A percentile compares a stretch with the other conserved stretches of the same genome.
Conservation (phyloP, 2,113 vertebrate genomes). For the Salvelinus sp. region DNA sequence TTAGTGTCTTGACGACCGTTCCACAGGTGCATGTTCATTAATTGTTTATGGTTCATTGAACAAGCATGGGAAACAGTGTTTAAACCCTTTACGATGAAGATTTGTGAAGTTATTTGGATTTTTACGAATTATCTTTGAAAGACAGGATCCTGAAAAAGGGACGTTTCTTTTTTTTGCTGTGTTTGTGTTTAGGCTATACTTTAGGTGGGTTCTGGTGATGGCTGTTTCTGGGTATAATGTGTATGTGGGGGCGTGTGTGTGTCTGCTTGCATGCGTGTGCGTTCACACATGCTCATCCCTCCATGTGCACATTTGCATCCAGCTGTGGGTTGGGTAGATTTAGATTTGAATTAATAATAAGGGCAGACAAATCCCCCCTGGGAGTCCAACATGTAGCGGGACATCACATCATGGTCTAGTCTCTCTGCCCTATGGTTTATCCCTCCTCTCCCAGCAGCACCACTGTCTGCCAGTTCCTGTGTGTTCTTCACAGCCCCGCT, state of each 20-base stretch:
- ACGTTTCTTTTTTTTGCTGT: no score
- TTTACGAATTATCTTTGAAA: no score
- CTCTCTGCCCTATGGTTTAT: background rate
- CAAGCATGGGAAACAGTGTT: no score
- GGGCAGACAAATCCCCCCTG: background rate
- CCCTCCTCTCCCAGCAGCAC: background rate
- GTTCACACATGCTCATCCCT: background rate
- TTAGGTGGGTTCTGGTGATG: constrained; percentile 33
- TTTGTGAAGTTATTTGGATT: no score
- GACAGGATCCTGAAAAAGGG: no score
- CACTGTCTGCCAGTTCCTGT: background rate
- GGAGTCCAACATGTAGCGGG: background rate
- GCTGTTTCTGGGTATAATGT: background rate
- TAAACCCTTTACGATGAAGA: no score
- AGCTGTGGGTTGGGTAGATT: background rate
- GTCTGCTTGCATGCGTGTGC: background rate
- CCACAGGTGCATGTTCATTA: no score
- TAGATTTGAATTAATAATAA: background rate
- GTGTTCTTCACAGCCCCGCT: no score
- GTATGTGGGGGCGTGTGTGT: background rate
- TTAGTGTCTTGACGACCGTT: no score
- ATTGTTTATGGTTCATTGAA: no score
- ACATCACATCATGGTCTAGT: background rate
- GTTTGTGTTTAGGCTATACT: no score
- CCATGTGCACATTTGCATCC: background rate